Base-by-base conservation (phyloP, 2,113 vertebrate species). In the Carassius carassius region DNA sequence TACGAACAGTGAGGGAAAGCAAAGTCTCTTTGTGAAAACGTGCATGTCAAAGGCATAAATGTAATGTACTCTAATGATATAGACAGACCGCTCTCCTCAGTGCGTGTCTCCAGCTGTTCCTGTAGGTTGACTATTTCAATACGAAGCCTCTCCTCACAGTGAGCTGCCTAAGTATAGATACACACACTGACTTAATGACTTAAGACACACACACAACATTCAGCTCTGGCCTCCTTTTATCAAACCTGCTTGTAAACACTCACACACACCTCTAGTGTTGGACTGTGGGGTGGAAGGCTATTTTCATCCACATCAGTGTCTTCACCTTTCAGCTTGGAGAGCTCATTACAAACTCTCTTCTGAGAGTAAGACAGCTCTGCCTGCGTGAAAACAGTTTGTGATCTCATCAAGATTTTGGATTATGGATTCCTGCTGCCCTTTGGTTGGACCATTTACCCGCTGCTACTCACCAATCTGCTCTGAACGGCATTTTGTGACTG, bases 121-220 rank as follows among this genome's bases (percentile, higher is more conserved):
- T 95, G 94, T 78, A 97, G 90, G 1, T 94, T 95, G 81, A 97
- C 95, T 0, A 97, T 96, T 90, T 98, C 96, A 17, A 97, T 97
- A 51, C 95, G 94, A 56, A 98, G 94, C 16, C 96, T 94, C 90
- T 98, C 97, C 2, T 96, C 96, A 82, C 92, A 93, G 56, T 97
- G 96, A 4, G 93, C 91, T 62, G 92, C 95, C 92, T 95, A 93
- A 25, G 91, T 83, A 84, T 82, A 81, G 29, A 83, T 17, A 90
- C 3, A 86, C 12, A 79, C 0, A 86, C 14, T 14, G 2, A 58
- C 75, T 85, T 25, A 37, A 37, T 63, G 3, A 72, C 23, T 74
- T 72, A 12, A 85, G 21, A 73, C n/a, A 81, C n/a, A 78, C 37
- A 51, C 49, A 51, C 49, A 16, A 6, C 12, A 67, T 21, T 17